These are phyloP conservation scores for Lepisosteus osseus DNA, from an alignment of 2,113 vertebrate species.

Conservation along the genomic window DNA sequence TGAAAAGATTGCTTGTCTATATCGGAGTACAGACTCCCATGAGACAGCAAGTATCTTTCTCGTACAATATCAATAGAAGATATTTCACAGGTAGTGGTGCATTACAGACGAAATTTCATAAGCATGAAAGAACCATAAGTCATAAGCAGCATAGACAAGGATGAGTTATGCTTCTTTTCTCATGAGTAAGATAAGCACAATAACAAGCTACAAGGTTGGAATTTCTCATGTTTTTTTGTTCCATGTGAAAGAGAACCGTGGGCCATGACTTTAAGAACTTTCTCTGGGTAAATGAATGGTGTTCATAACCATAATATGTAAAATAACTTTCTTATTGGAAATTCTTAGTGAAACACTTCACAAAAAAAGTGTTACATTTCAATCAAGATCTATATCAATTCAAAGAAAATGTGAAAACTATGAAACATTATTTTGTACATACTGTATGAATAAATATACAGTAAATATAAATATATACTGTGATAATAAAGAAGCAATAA, in stretches of 20 bases:
- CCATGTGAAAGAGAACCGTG: background rate
- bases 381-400: too few species aligned
- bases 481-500: too few species aligned
- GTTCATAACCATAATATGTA: too few species aligned
- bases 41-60: background rate
- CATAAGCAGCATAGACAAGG: background rate
- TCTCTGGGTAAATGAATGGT: too few species aligned
- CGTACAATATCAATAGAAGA: background rate
- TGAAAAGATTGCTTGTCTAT: background rate
- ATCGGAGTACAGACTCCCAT: background rate
- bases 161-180: conserved; percentile 2
- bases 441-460: too few species aligned
- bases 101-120: background rate
- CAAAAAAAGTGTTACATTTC: too few species aligned
- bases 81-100: conserved; percentile 3
- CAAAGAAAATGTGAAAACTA: too few species aligned
- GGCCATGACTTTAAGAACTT: too few species aligned
- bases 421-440: too few species aligned
- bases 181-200: background rate
- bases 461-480: too few species aligned
- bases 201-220: background rate
- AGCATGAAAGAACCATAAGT: background rate
- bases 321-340: too few species aligned
- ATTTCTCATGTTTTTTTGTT: background rate
- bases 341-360: too few species aligned